Evolutionary conservation across 2,888 invertebrate species (phyloP), one percentile per base, ranked within the genome.

Genomic region (Sminthurinus aureus): DNA sequence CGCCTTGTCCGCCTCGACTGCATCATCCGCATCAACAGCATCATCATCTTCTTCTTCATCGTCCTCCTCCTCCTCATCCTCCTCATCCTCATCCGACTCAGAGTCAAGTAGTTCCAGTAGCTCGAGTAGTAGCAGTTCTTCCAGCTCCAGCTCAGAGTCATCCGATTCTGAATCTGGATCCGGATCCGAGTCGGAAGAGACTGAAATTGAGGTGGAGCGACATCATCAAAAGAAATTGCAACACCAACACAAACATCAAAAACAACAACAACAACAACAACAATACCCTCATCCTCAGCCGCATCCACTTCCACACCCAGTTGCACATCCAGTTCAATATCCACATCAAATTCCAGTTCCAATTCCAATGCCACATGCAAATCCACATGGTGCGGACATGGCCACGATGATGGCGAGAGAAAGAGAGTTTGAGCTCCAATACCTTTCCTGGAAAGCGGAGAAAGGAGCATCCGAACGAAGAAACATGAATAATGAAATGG

Each of bases 31-130:
- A 0, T 76, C 76, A 0, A 77, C 82, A 8, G 3, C 81, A 4
- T 66, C 81, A 13, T 82, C 82, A 3, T n/a, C 80, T n/a, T 26
- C 71, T 50, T 80, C 80, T 2, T 24, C 66, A 26, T 80, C 80
- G 8, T 52, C 81, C 15, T 75, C 81, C 8, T 83, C 83, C 13
- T 51, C 69, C 8, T 82, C 82, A 8, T 24, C 78, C 22, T 83
- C 83, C n/a, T 75, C 81, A 51, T 81, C 81, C 0, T 81, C 81
- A 9, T 80, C 81, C 13, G 82, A 82, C 9, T 67, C 76, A 2
- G 82, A 82, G 0, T 82, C 82, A 12, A 71, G 58, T 51, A 64
- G 71, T 22, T 78, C 78, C 52, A 69, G 81, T 22, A 69, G 50
- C 3, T 64, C 66, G n/a, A 64, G 38, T 38, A 38, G 38, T 38